Percentiles rank a stretch among this genome's conserved stretches.
Conservation (phyloP, 1,140 invertebrate genomes). For the Cardiocondyla obscurior region DNA sequence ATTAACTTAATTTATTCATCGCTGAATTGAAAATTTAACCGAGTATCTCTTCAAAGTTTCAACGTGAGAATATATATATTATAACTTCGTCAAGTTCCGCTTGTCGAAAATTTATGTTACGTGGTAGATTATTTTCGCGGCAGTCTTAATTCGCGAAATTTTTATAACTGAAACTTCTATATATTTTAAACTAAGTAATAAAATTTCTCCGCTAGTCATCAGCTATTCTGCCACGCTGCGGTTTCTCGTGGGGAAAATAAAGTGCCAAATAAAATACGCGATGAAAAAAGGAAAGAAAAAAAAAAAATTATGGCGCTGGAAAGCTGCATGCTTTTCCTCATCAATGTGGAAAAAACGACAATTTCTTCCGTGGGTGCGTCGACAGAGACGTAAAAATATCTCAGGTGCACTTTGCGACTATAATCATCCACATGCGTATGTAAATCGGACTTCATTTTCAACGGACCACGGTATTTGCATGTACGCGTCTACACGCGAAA, state of each 20-base stretch:
- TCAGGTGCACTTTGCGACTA: neutral
- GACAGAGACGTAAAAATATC: neutral
- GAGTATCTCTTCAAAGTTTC: neutral
- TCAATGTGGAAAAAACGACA: constrained; percentile 3
- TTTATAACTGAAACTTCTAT: neutral
- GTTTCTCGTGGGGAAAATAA: constrained; percentile 19
- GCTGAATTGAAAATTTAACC: neutral
- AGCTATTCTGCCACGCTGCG: neutral
- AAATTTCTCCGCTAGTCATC: neutral
- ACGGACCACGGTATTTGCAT: neutral
- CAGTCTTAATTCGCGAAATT: neutral
- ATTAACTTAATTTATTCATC: constrained; percentile 10
- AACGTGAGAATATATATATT: constrained; percentile 2
- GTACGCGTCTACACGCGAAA: neutral
- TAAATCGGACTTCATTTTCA: constrained; percentile 31
- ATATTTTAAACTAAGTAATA: neutral
- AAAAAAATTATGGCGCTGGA: neutral
- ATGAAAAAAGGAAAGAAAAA: too few relatives aligned
- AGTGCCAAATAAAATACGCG: constrained; percentile 11
- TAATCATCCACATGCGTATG: constrained; percentile 1
- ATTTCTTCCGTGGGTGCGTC: neutral
- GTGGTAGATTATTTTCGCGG: neutral
- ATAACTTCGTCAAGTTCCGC: neutral
- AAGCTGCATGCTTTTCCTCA: neutral
- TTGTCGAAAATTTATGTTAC: neutral